These are phyloP conservation scores for Chauna torquata DNA, from an alignment of 2,113 vertebrate genomes.

Conservation along the genomic window DNA sequence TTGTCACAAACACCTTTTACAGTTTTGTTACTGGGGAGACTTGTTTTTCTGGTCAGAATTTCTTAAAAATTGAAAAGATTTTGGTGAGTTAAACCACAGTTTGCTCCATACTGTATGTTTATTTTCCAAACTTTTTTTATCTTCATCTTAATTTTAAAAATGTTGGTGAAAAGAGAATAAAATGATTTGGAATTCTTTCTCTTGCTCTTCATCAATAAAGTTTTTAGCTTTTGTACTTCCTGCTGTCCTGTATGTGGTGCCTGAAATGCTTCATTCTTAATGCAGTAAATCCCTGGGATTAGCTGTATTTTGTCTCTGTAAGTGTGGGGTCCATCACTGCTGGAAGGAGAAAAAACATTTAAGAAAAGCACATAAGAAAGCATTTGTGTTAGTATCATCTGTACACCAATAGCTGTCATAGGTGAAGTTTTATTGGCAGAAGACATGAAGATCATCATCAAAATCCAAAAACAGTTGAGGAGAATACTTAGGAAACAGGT, in stretches of 20 bases:
- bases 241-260: not conserved
- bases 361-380: not conserved
- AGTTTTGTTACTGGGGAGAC: not conserved
- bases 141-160: not conserved
- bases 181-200: not conserved
- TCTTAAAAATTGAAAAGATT: not conserved
- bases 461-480: not conserved
- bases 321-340: not conserved
- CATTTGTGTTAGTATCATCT: not conserved
- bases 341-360: not conserved
- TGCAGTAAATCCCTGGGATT: not conserved
- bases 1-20: not conserved
- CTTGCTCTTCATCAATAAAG: not conserved
- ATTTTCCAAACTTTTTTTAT: not conserved
- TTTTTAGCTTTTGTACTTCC: not conserved
- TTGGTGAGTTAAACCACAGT: not conserved
- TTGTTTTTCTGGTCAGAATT: not conserved
- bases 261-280: not conserved
- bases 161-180: not conserved
- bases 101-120: not conserved
- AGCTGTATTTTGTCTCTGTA: not conserved
- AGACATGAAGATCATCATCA: not conserved
- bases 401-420: not conserved
- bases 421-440: not conserved
- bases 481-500: not conserved